Conservation (phyloP, 2,888 invertebrate species). For the Linnaemya vulpina region DNA sequence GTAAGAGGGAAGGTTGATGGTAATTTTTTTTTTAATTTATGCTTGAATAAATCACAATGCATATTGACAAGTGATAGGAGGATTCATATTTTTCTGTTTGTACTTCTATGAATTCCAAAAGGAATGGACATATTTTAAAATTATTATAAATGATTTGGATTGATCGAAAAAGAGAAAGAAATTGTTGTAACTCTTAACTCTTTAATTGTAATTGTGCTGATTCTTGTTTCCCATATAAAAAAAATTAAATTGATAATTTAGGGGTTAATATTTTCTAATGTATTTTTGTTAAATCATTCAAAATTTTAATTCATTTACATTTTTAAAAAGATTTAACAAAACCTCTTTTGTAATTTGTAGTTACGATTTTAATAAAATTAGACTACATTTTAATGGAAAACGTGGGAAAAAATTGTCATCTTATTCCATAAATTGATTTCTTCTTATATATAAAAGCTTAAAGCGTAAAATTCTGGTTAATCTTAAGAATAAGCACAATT, state of each 20-base stretch:
- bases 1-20: slow-evolving; percentile 13
- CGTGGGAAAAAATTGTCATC: not conserved
- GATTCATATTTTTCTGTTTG: not conserved
- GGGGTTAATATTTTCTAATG: no score
- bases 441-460: not conserved
- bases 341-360: no score
- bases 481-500: not conserved
- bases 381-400: not conserved
- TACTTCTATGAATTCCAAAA: slow-evolving; percentile 49
- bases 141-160: not conserved
- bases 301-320: no score
- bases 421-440: not conserved
- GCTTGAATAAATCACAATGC: slow-evolving; percentile 59
- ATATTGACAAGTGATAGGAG: slow-evolving; percentile 55
- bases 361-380: no score
- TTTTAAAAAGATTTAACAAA: no score
- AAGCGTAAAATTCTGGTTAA: not conserved
- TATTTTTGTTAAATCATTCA: no score
- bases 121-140: slow-evolving; percentile 20
- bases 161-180: not conserved
- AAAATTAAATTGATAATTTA: no score
- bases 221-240: no score
- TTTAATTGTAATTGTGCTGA: no score
- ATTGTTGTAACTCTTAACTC: no score
- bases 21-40: slow-evolving; percentile 41